Evolutionary conservation across 2,113 vertebrate species (phyloP), one percentile per base, ranked within the genome.

Genomic region (Physeter macrocephalus): DNA sequence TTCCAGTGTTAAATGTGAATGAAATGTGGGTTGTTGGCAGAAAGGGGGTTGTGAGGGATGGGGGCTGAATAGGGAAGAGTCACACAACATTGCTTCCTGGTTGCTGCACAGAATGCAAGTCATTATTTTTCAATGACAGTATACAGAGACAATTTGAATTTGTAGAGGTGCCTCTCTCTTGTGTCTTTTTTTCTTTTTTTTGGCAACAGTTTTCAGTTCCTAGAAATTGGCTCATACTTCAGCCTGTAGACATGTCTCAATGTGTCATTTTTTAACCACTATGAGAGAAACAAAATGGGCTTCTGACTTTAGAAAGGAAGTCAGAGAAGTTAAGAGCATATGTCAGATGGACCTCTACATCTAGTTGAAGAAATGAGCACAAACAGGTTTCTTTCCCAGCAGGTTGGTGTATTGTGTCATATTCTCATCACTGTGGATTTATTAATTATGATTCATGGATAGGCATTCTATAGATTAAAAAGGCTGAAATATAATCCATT

Each of bases 221-320:
- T 98, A 98, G 99, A 99, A 99, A 99, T 96, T 98, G 98, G 98
- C 98, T 99, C 98, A 97, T 99, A 98, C 98, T 98, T 99, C 98
- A 98, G 98, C 96, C 97, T 97, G 93, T 97, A 96, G 97, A 99
- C 98, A 98, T 97, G 98, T 98, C 97, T 98, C 94, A 98, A 94
- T 98, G 98, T 99, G 98, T 98, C 98, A 98, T 98, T 98, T 98
- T 86, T 98, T 98, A 97, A 90, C 92, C 69, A 61, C 83, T 97
- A 67, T 69, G 98, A 96, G 97, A 91, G 43, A 57, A 91, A 67
- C 41, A 72, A 69, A 92, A 88, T 74, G 43, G 72, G 39, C 43
- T 82, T 95, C 92, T 96, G 78, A 85, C 72, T 93, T 85, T 64
- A 59, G 74, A 90, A 97, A 88, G 59, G 78, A 94, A 82, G 77